A percentile compares a stretch with the other conserved stretches of the same genome.
These are phyloP conservation scores for Oxyruncus cristatus DNA, from an alignment of 2,113 vertebrate genomes.

Conservation along the genomic window DNA sequence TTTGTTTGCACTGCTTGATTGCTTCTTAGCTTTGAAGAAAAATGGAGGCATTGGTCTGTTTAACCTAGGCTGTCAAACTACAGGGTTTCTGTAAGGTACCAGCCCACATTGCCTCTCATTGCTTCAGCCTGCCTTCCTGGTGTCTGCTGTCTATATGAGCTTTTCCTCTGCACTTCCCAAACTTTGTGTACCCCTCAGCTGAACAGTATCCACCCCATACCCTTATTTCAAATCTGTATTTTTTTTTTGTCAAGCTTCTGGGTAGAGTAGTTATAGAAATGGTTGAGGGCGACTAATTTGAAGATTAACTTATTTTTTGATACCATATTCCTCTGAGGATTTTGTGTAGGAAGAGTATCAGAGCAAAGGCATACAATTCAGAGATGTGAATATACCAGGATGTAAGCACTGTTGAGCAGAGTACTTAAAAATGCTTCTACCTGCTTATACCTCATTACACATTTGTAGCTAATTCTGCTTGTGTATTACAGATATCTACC, in stretches of 20 bases:
- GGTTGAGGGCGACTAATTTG: background rate
- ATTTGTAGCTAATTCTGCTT: background rate
- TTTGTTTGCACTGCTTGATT: background rate
- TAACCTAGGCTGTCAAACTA: background rate
- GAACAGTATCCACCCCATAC: fast-evolving
- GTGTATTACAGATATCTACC: background rate
- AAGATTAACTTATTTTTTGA: background rate
- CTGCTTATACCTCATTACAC: background rate
- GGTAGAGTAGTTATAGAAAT: background rate
- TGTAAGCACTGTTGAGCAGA: background rate
- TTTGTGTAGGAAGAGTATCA: background rate
- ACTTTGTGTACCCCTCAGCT: background rate
- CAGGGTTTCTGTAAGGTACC: background rate
- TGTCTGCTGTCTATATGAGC: background rate
- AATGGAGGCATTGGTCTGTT: background rate
- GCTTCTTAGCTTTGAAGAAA: background rate
- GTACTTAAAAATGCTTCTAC: background rate
- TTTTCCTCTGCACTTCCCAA: background rate
- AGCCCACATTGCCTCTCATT: background rate
- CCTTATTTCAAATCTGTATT: background rate
- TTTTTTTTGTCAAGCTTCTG: background rate
- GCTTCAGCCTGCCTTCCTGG: background rate
- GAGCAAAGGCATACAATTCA: background rate
- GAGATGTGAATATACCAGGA: background rate
- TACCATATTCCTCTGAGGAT: background rate